Base-by-base conservation (phyloP, 2,888 invertebrate genomes). In the Microctonus aethiopoides region DNA sequence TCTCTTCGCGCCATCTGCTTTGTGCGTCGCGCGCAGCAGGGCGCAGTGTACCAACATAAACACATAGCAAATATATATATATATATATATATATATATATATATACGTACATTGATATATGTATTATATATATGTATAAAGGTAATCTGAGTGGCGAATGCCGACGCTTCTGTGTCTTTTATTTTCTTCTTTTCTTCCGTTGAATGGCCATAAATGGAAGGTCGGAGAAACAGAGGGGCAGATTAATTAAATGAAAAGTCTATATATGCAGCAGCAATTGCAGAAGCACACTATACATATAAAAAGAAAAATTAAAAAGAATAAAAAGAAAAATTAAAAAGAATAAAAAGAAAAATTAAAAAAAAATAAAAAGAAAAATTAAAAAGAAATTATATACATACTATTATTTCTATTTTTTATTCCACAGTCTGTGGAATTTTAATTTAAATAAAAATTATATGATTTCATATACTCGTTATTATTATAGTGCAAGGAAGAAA, bases 1-100 rank as follows among this genome's bases (percentile, higher is more conserved):
- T 69, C 60, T 69, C n/a, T n/a, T 69, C 60, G 59, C 64, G 60
- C 69, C 69, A 69, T 69, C 64, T 69, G 69, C 60, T 59, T 68
- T 64, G 69, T 32, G 32, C 51, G 32, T 63, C 62, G 62, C 26
- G 62, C 20, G 41, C 46, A 46, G 32, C 46, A 65, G 41, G 56
- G 54, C 34, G 41, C 54, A 54, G 10, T 57, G 52, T 41, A 65
- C 46, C 46, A 46, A 29, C 3, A 46, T 5, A 46, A 46, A 46
- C 9, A n/a, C 16, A 46, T 46, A 16, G 16, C 16, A 46, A 46
- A 46, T 7, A 16, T n/a, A 46, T 7, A 16, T 16, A 46, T n/a
- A 46, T n/a, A n/a, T 2, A 13, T 46, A 16, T 36, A 36, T 10
- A 36, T 10, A 36, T 10, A 36, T 1, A 36, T 10, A 36, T 36